A percentile compares a stretch with the other conserved stretches of the same genome.
phyloP scores from a whole-genome alignment of 2,888 invertebrate species.

The Scaptomyza caliginosa region DNA sequence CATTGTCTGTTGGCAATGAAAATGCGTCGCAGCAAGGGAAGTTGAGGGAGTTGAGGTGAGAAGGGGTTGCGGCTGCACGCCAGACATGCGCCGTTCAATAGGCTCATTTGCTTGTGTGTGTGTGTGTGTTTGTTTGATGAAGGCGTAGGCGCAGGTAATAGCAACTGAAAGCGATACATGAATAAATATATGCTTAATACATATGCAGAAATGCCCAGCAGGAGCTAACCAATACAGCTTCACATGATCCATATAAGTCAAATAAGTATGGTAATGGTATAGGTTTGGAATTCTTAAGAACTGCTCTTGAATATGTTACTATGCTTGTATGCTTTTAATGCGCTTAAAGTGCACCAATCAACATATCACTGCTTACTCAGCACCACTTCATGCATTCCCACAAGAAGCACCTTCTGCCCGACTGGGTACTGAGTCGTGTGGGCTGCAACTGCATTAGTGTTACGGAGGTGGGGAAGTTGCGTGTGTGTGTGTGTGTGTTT shows the following conservation, averaged over 20 bases:
- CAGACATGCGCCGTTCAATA: slow-evolving; percentile 69
- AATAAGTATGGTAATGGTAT: too few species aligned
- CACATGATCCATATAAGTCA: background rate
- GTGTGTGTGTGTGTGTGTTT: slow-evolving; percentile 31
- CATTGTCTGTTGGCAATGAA: slow-evolving; percentile 81
- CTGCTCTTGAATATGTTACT: too few species aligned
- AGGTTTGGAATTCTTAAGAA: too few species aligned
- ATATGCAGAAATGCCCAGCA: slow-evolving; percentile 12
- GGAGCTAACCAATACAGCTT: background rate
- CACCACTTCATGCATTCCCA: background rate
- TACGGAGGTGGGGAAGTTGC: background rate
- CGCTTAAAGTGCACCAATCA: too few species aligned
- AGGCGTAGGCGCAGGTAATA: slow-evolving; percentile 37
- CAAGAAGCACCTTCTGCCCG: background rate
- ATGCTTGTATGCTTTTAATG: too few species aligned
- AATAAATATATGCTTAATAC: background rate
- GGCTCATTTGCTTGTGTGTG: slow-evolving; percentile 19
- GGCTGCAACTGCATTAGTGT: background rate
- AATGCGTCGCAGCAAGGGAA: slow-evolving; percentile 45
- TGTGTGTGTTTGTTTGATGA: slow-evolving; percentile 2
- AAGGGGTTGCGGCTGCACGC: slow-evolving; percentile 5
- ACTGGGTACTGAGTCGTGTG: slow-evolving; percentile 17
- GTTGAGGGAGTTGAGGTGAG: background rate
- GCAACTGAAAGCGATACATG: slow-evolving; percentile 9
- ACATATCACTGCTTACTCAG: background rate